These are phyloP conservation scores for Penaeus vannamei DNA, from an alignment of 1,140 invertebrate species.

Conservation along the genomic window DNA sequence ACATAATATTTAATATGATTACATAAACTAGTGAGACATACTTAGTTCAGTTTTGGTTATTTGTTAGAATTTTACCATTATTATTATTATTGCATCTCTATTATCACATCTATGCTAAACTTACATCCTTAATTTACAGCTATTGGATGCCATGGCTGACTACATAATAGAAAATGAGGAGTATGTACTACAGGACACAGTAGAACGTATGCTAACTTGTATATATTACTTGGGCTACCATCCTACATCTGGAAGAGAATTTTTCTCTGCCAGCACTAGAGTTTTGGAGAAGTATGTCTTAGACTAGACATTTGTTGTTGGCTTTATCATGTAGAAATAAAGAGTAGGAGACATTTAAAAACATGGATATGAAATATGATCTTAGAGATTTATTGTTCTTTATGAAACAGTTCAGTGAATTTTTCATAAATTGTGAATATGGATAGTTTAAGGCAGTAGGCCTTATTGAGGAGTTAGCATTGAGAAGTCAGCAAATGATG, in stretches of 20 bases:
- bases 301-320: neutral
- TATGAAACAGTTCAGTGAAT: too few relatives aligned
- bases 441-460: too few relatives aligned
- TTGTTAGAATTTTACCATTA: neutral
- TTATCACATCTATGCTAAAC: neutral
- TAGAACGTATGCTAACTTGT: slow-evolving; percentile 25
- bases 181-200: slow-evolving; percentile 18
- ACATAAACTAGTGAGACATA: neutral
- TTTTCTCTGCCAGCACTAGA: slow-evolving; percentile 29
- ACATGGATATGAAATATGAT: neutral
- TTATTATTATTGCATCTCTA: neutral
- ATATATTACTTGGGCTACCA: slow-evolving; percentile 49
- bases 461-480: too few relatives aligned
- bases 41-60: neutral
- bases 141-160: slow-evolving; percentile 40
- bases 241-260: neutral
- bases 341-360: neutral
- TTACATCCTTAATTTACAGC: slow-evolving; percentile 12
- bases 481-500: too few relatives aligned
- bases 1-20: neutral
- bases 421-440: too few relatives aligned
- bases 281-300: slow-evolving; percentile 11
- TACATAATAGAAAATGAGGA: slow-evolving; percentile 46
- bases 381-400: too few relatives aligned
- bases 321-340: neutral